Percentiles rank a stretch among this genome's conserved stretches.
These are phyloP conservation scores for Acanthaster planci DNA, from an alignment of 35 echinoderm and acorn worm species.

Conservation along the genomic window DNA sequence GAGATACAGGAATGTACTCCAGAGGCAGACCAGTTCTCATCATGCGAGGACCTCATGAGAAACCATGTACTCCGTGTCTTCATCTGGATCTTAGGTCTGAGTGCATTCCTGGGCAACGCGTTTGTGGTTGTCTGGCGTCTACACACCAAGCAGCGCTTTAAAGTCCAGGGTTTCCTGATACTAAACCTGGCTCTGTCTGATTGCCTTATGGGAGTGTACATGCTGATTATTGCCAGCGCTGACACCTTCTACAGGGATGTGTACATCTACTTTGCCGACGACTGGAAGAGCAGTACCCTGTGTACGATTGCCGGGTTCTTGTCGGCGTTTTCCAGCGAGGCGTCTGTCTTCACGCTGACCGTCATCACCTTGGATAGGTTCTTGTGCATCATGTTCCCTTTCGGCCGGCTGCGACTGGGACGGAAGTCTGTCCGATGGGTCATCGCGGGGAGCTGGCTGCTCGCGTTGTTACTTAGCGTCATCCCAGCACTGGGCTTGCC, in stretches of 20 bases:
- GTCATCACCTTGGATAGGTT: slow-evolving; percentile 87
- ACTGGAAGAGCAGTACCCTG: slow-evolving; percentile 49
- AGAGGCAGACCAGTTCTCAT: slow-evolving; percentile 79
- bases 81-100: slow-evolving; percentile 88
- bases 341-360: slow-evolving; percentile 75
- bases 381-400: slow-evolving; percentile 77
- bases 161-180: slow-evolving; percentile 75
- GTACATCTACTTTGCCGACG: slow-evolving; percentile 61
- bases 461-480: slow-evolving; percentile 34
- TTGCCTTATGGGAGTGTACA: slow-evolving; percentile 91
- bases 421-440: slow-evolving; percentile 30
- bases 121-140: slow-evolving; percentile 69
- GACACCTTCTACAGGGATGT: slow-evolving; percentile 66
- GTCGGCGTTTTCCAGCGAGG: slow-evolving; percentile 75
- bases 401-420: slow-evolving; percentile 18
- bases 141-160: slow-evolving; percentile 34
- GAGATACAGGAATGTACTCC: slow-evolving; percentile 63
- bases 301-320: slow-evolving; percentile 74
- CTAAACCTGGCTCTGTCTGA: slow-evolving; percentile 78
- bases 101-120: slow-evolving; percentile 84
- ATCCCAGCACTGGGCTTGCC: slow-evolving; percentile 39
- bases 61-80: slow-evolving; percentile 49
- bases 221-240: slow-evolving; percentile 80
- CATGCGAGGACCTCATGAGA: slow-evolving; percentile 79
- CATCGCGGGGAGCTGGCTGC: slow-evolving; percentile 31